phyloP scores from a whole-genome alignment of 2,888 invertebrate species.

The Nipponacmea schrenckii region DNA sequence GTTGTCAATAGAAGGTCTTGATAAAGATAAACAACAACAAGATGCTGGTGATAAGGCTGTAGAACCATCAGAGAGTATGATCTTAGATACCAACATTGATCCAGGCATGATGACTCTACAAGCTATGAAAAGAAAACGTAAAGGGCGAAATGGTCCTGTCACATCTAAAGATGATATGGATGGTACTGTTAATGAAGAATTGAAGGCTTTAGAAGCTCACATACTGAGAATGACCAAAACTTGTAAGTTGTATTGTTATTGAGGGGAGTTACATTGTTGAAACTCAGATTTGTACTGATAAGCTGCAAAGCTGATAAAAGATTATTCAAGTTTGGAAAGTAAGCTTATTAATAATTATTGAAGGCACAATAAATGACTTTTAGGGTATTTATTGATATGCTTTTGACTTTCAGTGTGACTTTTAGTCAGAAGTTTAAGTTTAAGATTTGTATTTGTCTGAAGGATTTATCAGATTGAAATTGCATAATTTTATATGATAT shows the following conservation, averaged over 20 bases:
- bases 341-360: too few species aligned
- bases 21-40: conserved; percentile 42
- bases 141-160: conserved; percentile 20
- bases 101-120: conserved; percentile 36
- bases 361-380: too few species aligned
- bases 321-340: too few species aligned
- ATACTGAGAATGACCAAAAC: conserved; percentile 61
- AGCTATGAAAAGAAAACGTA: conserved; percentile 49
- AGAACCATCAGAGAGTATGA: neutral
- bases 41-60: conserved; percentile 21
- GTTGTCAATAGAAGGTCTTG: conserved; percentile 45
- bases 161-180: conserved; percentile 48
- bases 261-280: neutral
- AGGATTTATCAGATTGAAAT: too few species aligned
- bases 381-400: too few species aligned
- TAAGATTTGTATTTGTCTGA: too few species aligned
- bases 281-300: too few species aligned
- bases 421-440: too few species aligned
- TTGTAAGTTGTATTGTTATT: conserved; percentile 40
- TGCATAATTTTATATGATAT: too few species aligned
- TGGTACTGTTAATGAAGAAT: conserved; percentile 60
- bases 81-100: conserved; percentile 16
- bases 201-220: conserved; percentile 65
- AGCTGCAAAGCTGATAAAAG: too few species aligned
- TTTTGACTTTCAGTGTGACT: too few species aligned